Conservation (phyloP, 2,113 vertebrate species). For the Lophochroa leadbeateri region DNA sequence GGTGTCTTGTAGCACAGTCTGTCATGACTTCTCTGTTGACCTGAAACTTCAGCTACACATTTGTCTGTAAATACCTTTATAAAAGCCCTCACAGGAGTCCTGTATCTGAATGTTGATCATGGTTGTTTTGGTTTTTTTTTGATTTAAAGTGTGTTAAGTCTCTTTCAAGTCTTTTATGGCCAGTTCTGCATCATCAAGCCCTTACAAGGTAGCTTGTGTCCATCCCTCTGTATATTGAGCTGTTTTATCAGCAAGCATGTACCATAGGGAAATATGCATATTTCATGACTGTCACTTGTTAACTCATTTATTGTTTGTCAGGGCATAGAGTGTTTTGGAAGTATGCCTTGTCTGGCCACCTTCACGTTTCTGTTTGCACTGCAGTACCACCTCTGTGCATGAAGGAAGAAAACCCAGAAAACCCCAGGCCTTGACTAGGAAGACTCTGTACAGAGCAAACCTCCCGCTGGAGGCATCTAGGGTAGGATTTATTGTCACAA, state of each 20-base stretch:
- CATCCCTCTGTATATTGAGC: neutral
- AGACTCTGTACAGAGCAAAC: neutral
- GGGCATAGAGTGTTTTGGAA: neutral
- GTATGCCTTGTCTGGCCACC: neutral
- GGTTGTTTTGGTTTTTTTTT: neutral
- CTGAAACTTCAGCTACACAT: neutral
- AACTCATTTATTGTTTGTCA: constrained; percentile 10
- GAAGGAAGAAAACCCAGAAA: neutral
- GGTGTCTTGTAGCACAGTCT: neutral
- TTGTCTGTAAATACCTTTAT: constrained; percentile 31
- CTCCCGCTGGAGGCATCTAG: constrained; percentile 8
- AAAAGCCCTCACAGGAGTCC: constrained; percentile 27
- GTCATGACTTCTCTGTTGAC: neutral
- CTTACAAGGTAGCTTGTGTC: neutral
- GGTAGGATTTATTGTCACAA: neutral
- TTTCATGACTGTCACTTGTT: neutral
- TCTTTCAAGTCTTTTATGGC: neutral
- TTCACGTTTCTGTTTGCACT: neutral
- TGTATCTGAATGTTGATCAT: neutral
- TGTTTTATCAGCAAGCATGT: neutral
- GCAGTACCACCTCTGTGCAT: neutral
- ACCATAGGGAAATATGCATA: neutral
- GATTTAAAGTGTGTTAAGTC: neutral
- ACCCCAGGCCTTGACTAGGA: neutral
- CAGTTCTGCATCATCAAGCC: constrained; percentile 28